These are phyloP conservation scores for Lysandra bellargus DNA, from an alignment of 2,888 invertebrate species.

Conservation along the genomic window DNA sequence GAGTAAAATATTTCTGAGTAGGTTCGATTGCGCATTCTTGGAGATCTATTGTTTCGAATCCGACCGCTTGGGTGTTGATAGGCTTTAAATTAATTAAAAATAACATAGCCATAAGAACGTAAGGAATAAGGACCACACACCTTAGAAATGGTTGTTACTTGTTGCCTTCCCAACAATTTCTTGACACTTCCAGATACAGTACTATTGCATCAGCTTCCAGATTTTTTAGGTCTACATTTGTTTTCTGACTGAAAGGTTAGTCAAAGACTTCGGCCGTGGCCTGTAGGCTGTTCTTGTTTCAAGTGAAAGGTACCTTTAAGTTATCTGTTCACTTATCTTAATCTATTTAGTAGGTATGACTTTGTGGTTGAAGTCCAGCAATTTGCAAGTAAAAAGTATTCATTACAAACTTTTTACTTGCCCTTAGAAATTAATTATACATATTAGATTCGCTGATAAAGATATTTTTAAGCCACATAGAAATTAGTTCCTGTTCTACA, in stretches of 20 bases:
- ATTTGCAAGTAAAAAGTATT: too few species aligned
- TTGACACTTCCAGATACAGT: neutral
- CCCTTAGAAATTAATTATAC: neutral
- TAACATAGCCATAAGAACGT: too few species aligned
- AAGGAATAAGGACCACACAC: too few species aligned
- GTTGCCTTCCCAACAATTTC: neutral
- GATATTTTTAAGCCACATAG: neutral
- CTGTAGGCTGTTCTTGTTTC: slow-evolving; percentile 7
- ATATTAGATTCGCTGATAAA: neutral
- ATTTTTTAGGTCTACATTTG: neutral
- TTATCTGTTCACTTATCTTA: neutral
- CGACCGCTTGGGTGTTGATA: too few species aligned
- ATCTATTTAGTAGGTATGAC: neutral
- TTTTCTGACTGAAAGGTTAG: slow-evolving; percentile 16
- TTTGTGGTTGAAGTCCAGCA: neutral
- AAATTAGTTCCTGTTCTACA: neutral
- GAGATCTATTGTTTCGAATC: too few species aligned
- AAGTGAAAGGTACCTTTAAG: slow-evolving; percentile 22
- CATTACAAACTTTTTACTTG: neutral
- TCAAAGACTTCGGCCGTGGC: slow-evolving; percentile 6
- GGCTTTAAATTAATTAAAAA: too few species aligned
- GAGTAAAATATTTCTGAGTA: too few species aligned
- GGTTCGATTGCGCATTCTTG: too few species aligned
- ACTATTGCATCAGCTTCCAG: slow-evolving; percentile 11
- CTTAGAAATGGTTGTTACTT: neutral